A percentile compares a stretch with the other conserved stretches of the same genome.
Conservation (phyloP, 2,113 vertebrate genomes). For the Mobula birostris region DNA sequence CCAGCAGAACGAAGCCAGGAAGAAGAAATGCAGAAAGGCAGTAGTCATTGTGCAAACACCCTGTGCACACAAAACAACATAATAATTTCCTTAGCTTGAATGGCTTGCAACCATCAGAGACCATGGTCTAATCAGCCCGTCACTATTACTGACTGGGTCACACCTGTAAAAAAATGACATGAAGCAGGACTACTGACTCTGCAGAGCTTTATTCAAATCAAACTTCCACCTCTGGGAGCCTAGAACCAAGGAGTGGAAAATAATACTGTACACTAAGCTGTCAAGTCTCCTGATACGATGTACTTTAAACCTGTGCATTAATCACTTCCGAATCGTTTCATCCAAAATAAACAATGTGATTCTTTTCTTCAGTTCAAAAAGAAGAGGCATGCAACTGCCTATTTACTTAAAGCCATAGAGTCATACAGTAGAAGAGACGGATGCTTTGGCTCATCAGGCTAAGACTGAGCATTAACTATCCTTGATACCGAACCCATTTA, state of each 20-base stretch:
- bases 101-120: not conserved
- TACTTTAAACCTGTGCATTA: not conserved
- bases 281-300: not conserved
- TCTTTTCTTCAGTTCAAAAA: not conserved
- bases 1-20: constrained; percentile 98
- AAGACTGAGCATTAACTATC: too few species aligned
- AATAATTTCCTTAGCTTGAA: constrained; percentile 38
- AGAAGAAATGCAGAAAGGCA: constrained; percentile 98
- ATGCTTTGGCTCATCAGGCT: too few species aligned
- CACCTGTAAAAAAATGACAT: too few species aligned
- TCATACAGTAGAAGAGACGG: too few species aligned
- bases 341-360: not conserved
- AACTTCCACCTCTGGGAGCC: not conserved
- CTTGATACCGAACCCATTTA: too few species aligned
- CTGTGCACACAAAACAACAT: constrained; percentile 57
- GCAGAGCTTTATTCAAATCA: not conserved
- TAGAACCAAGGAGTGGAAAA: not conserved
- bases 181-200: not conserved
- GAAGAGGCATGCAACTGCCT: not conserved
- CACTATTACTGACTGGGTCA: not conserved
- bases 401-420: not conserved
- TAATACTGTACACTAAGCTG: not conserved
- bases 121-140: not conserved
- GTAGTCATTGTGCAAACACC: constrained; percentile 94
- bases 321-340: not conserved